phyloP scores from a whole-genome alignment of 2,888 invertebrate genomes.

The Noctua comes region DNA sequence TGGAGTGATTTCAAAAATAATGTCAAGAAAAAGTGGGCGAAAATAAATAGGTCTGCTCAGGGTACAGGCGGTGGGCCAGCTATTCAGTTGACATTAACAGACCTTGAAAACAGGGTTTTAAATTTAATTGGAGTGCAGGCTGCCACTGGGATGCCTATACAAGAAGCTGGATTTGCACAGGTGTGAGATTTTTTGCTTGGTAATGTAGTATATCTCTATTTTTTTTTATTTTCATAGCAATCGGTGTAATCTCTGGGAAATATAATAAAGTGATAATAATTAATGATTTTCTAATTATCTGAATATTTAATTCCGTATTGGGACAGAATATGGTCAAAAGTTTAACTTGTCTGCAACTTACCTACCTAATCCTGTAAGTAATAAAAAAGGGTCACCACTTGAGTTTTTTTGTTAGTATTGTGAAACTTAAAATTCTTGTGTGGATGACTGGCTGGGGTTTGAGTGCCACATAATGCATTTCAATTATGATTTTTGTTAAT shows the following conservation, averaged over 20 bases:
- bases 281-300: too few relatives aligned
- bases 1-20: too few relatives aligned
- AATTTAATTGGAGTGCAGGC: slow-evolving; percentile 5
- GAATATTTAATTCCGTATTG: slow-evolving; percentile 4
- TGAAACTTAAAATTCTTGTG: slow-evolving; percentile 7
- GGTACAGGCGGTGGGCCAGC: slow-evolving; percentile 19
- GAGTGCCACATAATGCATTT: slow-evolving; percentile 1
- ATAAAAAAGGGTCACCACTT: slow-evolving; percentile 2
- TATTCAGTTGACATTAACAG: background rate
- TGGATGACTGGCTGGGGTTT: background rate
- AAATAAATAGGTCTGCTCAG: background rate
- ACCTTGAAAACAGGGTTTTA: slow-evolving; percentile 5
- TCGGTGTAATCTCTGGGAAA: background rate
- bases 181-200: slow-evolving; percentile 3
- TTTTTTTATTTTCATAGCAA: background rate
- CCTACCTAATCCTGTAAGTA: background rate
- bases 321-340: slow-evolving; percentile 3
- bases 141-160: slow-evolving; percentile 1
- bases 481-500: slow-evolving; percentile 2
- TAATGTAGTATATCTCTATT: background rate
- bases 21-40: too few relatives aligned
- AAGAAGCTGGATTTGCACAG: slow-evolving; percentile 9
- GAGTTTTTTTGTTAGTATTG: background rate
- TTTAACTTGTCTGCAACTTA: background rate
- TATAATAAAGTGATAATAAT: background rate